Percentiles rank a stretch among this genome's conserved stretches.
These are phyloP conservation scores for Temnothorax nylanderi DNA, from an alignment of 1,140 invertebrate genomes.

Conservation along the genomic window DNA sequence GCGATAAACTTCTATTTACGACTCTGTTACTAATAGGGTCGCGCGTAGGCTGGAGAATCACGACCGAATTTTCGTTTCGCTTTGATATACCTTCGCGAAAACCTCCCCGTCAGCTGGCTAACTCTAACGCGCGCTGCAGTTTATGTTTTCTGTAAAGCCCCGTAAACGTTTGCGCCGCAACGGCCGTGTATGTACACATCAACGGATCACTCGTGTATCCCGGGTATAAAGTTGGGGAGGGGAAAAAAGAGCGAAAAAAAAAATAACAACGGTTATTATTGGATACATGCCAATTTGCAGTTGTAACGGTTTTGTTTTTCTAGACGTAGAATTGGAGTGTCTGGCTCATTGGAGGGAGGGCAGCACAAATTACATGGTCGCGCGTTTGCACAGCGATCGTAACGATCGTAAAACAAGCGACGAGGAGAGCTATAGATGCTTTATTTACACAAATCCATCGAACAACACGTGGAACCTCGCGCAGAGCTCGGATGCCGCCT, in stretches of 20 bases:
- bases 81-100: not conserved
- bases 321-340: slow-evolving; percentile 93
- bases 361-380: slow-evolving; percentile 92
- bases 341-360: slow-evolving; percentile 95
- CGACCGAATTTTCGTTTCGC: slow-evolving; percentile 28
- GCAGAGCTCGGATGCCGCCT: slow-evolving; percentile 93
- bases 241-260: slow-evolving; percentile 21
- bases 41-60: slow-evolving; percentile 27
- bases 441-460: slow-evolving; percentile 87
- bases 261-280: slow-evolving; percentile 45
- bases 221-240: not conserved
- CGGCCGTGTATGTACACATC: not conserved
- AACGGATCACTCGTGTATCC: not conserved
- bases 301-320: slow-evolving; percentile 51
- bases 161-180: slow-evolving; percentile 18
- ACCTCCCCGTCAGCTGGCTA: not conserved
- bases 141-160: slow-evolving; percentile 23
- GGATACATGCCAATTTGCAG: slow-evolving; percentile 54
- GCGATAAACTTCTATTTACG: slow-evolving; percentile 52
- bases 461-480: slow-evolving; percentile 87
- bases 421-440: slow-evolving; percentile 90
- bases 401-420: slow-evolving; percentile 86
- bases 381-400: slow-evolving; percentile 86
- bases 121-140: slow-evolving; percentile 27
- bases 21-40: slow-evolving; percentile 44